phyloP scores from a whole-genome alignment of 2,113 vertebrate species.

The Sardina pilchardus region DNA sequence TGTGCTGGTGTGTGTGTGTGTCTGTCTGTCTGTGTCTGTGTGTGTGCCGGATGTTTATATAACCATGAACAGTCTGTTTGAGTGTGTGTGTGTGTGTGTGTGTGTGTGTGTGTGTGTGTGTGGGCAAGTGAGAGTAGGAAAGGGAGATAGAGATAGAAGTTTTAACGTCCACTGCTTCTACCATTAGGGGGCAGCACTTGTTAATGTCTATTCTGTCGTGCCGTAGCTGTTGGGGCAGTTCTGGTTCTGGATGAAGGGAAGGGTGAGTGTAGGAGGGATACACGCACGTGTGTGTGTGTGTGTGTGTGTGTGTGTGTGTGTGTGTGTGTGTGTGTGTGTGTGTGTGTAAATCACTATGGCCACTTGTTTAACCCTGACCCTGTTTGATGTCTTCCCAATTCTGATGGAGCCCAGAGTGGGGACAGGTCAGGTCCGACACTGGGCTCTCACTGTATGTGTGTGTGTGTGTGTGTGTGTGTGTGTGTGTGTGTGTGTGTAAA shows the following conservation, averaged over 20 bases:
- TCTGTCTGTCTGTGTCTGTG: too few species aligned
- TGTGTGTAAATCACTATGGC: not conserved
- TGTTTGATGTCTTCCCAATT: constrained; percentile 12
- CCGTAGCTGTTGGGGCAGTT: too few species aligned
- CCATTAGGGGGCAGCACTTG: too few species aligned
- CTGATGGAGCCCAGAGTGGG: too few species aligned
- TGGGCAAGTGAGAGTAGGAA: not conserved
- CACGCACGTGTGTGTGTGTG: not conserved
- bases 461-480: not conserved
- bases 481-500: not conserved
- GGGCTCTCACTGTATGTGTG: not conserved
- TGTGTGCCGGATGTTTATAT: not conserved
- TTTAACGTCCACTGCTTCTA: not conserved
- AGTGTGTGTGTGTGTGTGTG: not conserved
- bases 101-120: not conserved
- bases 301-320: not conserved
- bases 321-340: not conserved
- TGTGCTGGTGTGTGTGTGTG: not conserved
- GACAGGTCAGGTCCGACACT: too few species aligned
- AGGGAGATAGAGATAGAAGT: not conserved
- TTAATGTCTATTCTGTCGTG: too few species aligned
- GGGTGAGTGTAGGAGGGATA: too few species aligned
- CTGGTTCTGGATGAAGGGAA: too few species aligned
- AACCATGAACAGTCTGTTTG: too few species aligned
- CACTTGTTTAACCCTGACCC: not conserved